Percentiles rank a stretch among this genome's conserved stretches.
Evolutionary conservation across 2,888 invertebrate genomes (phyloP).

Genomic region (Drosophila anomelani): DNA sequence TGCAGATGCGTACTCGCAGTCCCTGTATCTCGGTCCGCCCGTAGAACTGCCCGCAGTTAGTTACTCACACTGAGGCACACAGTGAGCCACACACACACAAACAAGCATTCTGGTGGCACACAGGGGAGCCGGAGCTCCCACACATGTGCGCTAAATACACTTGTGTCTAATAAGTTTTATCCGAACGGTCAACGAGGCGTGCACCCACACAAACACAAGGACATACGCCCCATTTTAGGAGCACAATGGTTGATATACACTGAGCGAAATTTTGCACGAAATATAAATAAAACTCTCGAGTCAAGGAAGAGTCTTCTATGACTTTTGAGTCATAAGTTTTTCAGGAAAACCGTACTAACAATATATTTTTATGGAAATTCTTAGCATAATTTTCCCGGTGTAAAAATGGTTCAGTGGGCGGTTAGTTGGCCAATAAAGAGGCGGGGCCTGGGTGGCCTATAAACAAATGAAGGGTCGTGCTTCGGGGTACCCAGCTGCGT

Average conservation of each 20-base stretch:
- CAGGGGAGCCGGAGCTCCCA: conserved; percentile 15
- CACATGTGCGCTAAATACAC: conserved; percentile 74
- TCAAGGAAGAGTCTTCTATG: neutral
- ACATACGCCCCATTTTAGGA: conserved; percentile 18
- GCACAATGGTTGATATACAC: conserved; percentile 14
- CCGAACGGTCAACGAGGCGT: conserved; percentile 66
- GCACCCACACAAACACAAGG: conserved; percentile 42
- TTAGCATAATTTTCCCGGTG: neutral
- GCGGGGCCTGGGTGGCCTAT: conserved; percentile 34
- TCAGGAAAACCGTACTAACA: neutral
- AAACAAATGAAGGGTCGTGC: conserved; percentile 73
- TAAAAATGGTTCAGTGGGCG: conserved; percentile 9
- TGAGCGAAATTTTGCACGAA: neutral
- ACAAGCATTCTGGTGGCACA: conserved; percentile 2
- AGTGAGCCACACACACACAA: conserved; percentile 12
- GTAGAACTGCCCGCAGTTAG: conserved; percentile 54
- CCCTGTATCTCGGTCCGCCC: conserved; percentile 29
- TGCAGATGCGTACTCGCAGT: conserved; percentile 29
- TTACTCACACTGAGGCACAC: conserved; percentile 44
- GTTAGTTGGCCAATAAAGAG: neutral
- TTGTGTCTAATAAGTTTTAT: conserved; percentile 78
- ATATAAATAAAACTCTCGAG: neutral
- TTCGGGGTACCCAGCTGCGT: conserved; percentile 66
- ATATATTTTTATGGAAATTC: no score
- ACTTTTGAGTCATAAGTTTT: neutral